Conservation (phyloP, 2,797 vertebrate species). For the Acrossocheilus wenchowensis region DNA sequence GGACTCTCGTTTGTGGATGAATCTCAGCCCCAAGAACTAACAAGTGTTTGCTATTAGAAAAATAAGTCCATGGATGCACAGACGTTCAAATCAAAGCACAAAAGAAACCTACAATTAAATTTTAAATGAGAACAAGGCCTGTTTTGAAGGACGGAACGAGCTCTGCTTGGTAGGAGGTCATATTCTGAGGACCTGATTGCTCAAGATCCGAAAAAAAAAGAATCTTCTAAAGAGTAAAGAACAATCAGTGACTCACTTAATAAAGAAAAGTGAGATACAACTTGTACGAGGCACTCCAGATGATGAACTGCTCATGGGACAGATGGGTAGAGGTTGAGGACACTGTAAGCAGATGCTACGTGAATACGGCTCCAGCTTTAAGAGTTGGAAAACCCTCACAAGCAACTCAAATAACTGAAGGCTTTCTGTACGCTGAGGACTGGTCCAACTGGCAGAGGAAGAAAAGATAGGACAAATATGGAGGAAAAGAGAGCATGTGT, state of each 20-base stretch:
- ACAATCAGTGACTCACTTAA: slow-evolving; percentile 19
- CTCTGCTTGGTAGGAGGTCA: slow-evolving; percentile 7
- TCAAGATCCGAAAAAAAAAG: neutral
- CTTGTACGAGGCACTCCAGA: slow-evolving; percentile 36
- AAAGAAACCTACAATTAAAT: slow-evolving; percentile 21
- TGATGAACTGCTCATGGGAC: slow-evolving; percentile 33
- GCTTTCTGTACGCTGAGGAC: slow-evolving; percentile 35
- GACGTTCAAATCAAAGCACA: slow-evolving; percentile 16
- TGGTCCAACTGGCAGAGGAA: slow-evolving; percentile 58
- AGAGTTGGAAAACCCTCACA: slow-evolving; percentile 44
- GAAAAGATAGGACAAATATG: slow-evolving; percentile 41
- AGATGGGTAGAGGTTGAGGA: slow-evolving; percentile 37
- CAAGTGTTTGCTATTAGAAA: slow-evolving; percentile 27
- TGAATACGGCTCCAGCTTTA: slow-evolving; percentile 34
- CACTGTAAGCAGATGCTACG: slow-evolving; percentile 19
- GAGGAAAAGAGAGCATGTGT: slow-evolving; percentile 47
- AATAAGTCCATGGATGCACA: neutral
- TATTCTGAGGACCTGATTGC: neutral
- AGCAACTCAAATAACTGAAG: slow-evolving; percentile 51
- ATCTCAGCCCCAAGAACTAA: neutral
- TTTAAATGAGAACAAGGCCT: slow-evolving; percentile 1
- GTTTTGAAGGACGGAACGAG: neutral
- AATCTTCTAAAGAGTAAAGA: neutral
- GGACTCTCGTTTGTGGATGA: neutral
- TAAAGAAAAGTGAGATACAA: slow-evolving; percentile 28